These are phyloP conservation scores for Pampusana beccarii DNA, from an alignment of 2,113 vertebrate species.

Conservation along the genomic window DNA sequence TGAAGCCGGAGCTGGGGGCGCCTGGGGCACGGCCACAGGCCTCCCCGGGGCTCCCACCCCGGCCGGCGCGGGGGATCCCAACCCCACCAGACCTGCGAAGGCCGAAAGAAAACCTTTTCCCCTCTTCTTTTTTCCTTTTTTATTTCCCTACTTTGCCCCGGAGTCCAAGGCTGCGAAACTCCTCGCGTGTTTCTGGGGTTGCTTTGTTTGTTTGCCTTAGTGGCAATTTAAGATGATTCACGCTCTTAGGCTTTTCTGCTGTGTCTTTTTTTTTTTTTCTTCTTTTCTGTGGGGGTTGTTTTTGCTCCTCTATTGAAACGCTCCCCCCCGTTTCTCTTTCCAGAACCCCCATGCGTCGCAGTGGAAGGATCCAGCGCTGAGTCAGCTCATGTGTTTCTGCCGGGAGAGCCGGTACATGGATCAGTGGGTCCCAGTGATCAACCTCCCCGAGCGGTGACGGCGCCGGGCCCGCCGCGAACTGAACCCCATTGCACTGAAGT, in stretches of 20 bases:
- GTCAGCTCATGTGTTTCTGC: slow-evolving; percentile 92
- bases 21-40: neutral
- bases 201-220: neutral
- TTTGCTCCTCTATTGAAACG: neutral
- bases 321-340: neutral
- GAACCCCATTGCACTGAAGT: slow-evolving; percentile 77
- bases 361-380: slow-evolving; percentile 91
- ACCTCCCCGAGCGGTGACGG: slow-evolving; percentile 91
- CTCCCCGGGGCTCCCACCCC: neutral
- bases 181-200: neutral
- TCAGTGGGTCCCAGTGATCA: slow-evolving; percentile 95
- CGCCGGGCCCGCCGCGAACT: neutral
- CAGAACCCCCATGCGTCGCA: slow-evolving; percentile 89
- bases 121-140: neutral
- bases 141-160: neutral
- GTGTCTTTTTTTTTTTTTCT: neutral
- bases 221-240: slow-evolving; percentile 5
- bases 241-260: neutral
- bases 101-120: neutral
- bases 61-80: neutral
- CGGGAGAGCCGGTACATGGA: slow-evolving; percentile 93
- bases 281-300: neutral
- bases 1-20: neutral
- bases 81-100: rapidly evolving
- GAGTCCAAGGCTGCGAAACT: neutral